A percentile compares a stretch with the other conserved stretches of the same genome.
Conservation (phyloP, 2,888 invertebrate genomes). For the Nebria brevicollis region DNA sequence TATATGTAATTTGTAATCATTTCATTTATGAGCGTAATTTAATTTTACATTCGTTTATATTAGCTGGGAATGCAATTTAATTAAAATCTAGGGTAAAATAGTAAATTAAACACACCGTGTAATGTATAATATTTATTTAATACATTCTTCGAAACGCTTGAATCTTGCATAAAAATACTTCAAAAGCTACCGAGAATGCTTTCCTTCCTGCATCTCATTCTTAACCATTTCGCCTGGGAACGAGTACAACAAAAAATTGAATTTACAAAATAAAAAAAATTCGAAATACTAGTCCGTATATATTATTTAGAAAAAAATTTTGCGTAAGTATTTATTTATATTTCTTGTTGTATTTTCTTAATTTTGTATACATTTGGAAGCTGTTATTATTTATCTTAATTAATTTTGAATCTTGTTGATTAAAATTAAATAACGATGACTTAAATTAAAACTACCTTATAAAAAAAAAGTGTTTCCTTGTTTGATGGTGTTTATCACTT, state of each 20-base stretch:
- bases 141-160: not conserved
- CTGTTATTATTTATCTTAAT: too few species aligned
- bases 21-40: not conserved
- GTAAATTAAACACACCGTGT: not conserved
- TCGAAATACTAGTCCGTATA: too few species aligned
- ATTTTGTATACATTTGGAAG: too few species aligned
- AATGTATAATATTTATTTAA: not conserved
- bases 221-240: not conserved
- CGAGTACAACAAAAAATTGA: not conserved
- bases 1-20: not conserved
- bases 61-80: not conserved
- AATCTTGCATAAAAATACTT: not conserved
- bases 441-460: too few species aligned
- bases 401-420: too few species aligned
- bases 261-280: not conserved
- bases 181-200: not conserved
- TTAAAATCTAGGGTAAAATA: not conserved
- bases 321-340: too few species aligned
- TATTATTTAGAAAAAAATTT: too few species aligned
- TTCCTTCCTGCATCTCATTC: not conserved
- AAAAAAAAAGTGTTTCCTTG: too few species aligned
- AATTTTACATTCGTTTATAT: not conserved
- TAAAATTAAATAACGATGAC: too few species aligned
- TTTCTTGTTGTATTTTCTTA: too few species aligned
- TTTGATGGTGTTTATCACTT: too few species aligned